Evolutionary conservation across 2,113 vertebrate species (phyloP).

Genomic region (Epinephelus fuscoguttatus): DNA sequence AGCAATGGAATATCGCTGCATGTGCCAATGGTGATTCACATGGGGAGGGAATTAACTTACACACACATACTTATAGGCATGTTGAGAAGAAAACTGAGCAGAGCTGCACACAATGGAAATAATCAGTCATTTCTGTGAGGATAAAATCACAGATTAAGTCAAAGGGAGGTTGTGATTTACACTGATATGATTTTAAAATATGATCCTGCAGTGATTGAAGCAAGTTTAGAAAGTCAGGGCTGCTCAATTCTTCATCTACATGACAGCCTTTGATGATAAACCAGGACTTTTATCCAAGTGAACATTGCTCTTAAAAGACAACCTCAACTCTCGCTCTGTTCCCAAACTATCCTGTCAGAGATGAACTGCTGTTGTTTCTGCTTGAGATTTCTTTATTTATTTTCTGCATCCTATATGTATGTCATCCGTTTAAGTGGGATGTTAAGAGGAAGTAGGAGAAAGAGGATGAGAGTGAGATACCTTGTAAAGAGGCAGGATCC

Average conservation of each 20-base stretch:
- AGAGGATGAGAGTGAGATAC: slow-evolving; percentile 48
- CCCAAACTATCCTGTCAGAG: slow-evolving; percentile 38
- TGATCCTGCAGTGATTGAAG: neutral
- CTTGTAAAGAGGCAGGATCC: slow-evolving; percentile 58
- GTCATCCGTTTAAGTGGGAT: slow-evolving; percentile 61
- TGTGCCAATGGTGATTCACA: slow-evolving; percentile 76
- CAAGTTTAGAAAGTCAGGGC: slow-evolving; percentile 33
- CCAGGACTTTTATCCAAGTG: slow-evolving; percentile 50
- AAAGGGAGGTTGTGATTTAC: slow-evolving; percentile 23
- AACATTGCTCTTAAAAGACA: slow-evolving; percentile 48
- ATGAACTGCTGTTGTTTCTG: slow-evolving; percentile 36
- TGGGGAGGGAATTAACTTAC: slow-evolving; percentile 57
- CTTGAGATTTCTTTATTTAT: slow-evolving; percentile 21
- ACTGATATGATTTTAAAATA: neutral
- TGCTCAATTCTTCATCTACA: slow-evolving; percentile 59
- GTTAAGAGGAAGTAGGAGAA: slow-evolving; percentile 43
- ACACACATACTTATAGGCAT: slow-evolving; percentile 58
- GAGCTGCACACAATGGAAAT: slow-evolving; percentile 54
- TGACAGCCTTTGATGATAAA: slow-evolving; percentile 69
- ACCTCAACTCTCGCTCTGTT: slow-evolving; percentile 20
- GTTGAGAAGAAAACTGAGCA: slow-evolving; percentile 33
- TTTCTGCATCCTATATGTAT: slow-evolving; percentile 40
- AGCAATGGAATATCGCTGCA: slow-evolving; percentile 70
- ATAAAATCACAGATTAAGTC: slow-evolving; percentile 1
- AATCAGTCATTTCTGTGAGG: slow-evolving; percentile 36